Evolutionary conservation across 35 echinoderm and acorn worm species (phyloP).

Genomic region (Heliocidaris tuberculata): DNA sequence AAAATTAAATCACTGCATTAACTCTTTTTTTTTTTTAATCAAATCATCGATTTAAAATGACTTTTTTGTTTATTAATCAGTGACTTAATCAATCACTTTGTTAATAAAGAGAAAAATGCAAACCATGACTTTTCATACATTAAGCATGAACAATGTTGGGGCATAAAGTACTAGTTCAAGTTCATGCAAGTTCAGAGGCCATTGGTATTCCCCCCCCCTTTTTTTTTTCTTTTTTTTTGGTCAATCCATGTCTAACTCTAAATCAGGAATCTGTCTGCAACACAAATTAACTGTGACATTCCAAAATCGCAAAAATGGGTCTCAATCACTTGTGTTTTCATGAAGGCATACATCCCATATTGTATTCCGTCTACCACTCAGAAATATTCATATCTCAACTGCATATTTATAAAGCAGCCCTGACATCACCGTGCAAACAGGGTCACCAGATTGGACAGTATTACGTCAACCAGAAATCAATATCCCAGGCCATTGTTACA

Average conservation of each 20-base stretch:
- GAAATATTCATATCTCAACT: neutral
- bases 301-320: neutral
- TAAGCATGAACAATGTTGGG: too few relatives aligned
- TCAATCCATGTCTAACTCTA: neutral
- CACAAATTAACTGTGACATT: neutral
- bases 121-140: too few relatives aligned
- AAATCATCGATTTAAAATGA: too few relatives aligned
- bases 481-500: neutral
- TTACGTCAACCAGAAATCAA: conserved; percentile 4
- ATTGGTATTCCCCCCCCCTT: too few relatives aligned
- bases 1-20: too few relatives aligned
- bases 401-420: neutral
- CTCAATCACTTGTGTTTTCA: neutral
- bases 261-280: neutral
- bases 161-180: too few relatives aligned
- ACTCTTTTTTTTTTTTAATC: too few relatives aligned
- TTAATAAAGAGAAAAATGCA: too few relatives aligned
- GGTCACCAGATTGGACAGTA: neutral
- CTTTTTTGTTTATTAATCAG: too few relatives aligned
- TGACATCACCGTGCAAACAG: neutral
- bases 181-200: too few relatives aligned
- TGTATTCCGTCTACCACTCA: neutral
- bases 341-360: neutral
- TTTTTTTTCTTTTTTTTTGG: neutral
- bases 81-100: too few relatives aligned